Conservation (phyloP, 2,888 invertebrate genomes). For the Sinohyriopsis cumingii region DNA sequence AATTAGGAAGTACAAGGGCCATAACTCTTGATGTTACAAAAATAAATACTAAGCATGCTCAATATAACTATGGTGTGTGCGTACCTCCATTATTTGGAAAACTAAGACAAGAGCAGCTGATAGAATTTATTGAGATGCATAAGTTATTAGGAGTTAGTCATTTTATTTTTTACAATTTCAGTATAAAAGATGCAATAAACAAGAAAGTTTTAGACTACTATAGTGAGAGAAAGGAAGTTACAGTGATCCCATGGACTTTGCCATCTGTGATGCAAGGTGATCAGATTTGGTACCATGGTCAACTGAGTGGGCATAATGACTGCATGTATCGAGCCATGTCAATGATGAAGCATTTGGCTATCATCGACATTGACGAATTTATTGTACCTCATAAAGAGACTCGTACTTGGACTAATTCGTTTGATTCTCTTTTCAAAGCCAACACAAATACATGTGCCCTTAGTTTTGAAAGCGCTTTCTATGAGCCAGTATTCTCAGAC, state of each 20-base stretch:
- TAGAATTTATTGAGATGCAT: slow-evolving; percentile 64
- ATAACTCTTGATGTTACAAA: slow-evolving; percentile 27
- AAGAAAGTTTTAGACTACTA: slow-evolving; percentile 51
- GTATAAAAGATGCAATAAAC: slow-evolving; percentile 31
- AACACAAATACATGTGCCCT: slow-evolving; percentile 49
- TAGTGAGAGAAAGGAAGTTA: slow-evolving; percentile 38
- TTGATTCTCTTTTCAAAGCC: slow-evolving; percentile 33
- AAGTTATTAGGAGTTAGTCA: slow-evolving; percentile 62
- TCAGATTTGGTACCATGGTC: slow-evolving; percentile 64
- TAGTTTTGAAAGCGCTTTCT: slow-evolving; percentile 66
- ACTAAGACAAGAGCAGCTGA: slow-evolving; percentile 40
- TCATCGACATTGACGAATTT: slow-evolving; percentile 67
- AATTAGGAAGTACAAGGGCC: slow-evolving; percentile 4
- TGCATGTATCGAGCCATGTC: slow-evolving; percentile 65
- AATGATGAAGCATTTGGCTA: slow-evolving; percentile 47
- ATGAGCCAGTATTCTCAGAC: slow-evolving; percentile 35
- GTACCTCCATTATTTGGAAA: slow-evolving; percentile 64
- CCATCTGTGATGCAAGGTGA: slow-evolving; percentile 41
- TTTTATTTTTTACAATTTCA: slow-evolving; percentile 60
- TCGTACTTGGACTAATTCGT: slow-evolving; percentile 32
- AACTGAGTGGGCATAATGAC: slow-evolving; percentile 64
- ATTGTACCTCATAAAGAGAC: slow-evolving; percentile 53
- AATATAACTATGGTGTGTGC: slow-evolving; percentile 56
- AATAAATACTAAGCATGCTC: slow-evolving; percentile 9
- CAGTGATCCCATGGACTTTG: slow-evolving; percentile 56